Conservation (phyloP, 1,140 invertebrate species). For the Macrobrachium nipponense region DNA sequence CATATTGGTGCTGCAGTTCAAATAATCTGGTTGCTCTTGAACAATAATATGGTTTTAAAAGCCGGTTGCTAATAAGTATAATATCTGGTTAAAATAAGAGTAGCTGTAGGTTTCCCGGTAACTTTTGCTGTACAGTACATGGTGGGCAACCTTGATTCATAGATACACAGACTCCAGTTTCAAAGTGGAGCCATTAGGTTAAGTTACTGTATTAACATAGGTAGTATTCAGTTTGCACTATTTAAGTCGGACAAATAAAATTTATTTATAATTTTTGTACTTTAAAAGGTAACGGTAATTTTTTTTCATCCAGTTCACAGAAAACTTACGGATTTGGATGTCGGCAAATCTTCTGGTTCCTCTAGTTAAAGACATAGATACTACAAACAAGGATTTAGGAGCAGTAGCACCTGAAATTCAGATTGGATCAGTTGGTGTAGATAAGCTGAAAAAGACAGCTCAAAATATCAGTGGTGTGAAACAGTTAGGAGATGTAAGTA, state of each 20-base stretch:
- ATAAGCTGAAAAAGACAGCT: slow-evolving; percentile 75
- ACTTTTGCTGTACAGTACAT: too few relatives aligned
- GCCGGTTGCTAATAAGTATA: too few relatives aligned
- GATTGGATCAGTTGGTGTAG: slow-evolving; percentile 72
- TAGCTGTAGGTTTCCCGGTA: too few relatives aligned
- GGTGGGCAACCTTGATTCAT: too few relatives aligned
- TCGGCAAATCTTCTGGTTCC: slow-evolving; percentile 51
- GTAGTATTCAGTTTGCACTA: neutral
- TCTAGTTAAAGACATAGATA: slow-evolving; percentile 59
- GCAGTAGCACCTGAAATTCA: slow-evolving; percentile 62
- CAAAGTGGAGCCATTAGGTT: too few relatives aligned
- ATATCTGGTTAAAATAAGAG: too few relatives aligned
- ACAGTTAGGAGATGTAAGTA: slow-evolving; percentile 54
- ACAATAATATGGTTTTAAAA: too few relatives aligned
- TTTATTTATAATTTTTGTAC: neutral
- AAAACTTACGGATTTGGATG: slow-evolving; percentile 61
- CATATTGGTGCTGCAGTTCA: too few relatives aligned
- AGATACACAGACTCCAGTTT: too few relatives aligned
- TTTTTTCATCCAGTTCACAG: slow-evolving; percentile 51
- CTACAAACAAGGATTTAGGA: slow-evolving; percentile 48
- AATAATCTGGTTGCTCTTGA: too few relatives aligned
- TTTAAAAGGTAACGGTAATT: neutral
- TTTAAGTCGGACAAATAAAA: neutral
- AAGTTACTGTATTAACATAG: too few relatives aligned
- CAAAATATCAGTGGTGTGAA: slow-evolving; percentile 58